Percentiles rank a stretch among this genome's conserved stretches.
These are phyloP conservation scores for Potamarius usumacintae DNA, from an alignment of 2,113 vertebrate genomes.

Conservation along the genomic window DNA sequence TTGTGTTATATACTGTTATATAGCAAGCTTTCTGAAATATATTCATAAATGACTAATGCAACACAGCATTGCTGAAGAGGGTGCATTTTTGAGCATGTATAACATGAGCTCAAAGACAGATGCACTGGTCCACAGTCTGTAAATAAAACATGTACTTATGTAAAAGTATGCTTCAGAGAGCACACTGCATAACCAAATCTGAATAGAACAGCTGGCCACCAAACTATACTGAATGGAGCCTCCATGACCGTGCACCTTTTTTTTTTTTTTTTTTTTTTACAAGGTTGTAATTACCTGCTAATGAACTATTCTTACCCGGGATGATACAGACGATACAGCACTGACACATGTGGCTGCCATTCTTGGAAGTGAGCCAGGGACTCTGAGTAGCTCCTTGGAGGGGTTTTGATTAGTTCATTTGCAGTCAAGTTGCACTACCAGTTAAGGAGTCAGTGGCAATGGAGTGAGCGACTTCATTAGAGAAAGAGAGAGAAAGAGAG, in stretches of 20 bases:
- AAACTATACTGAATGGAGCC: background rate
- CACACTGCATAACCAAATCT: background rate
- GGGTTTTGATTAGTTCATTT: conserved; percentile 63
- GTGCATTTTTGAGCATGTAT: background rate
- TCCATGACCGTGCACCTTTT: background rate
- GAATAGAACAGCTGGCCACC: background rate
- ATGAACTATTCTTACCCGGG: conserved; percentile 5
- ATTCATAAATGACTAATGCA: no score
- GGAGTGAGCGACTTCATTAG: conserved; percentile 55
- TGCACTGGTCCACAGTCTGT: background rate
- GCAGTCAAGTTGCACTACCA: conserved; percentile 62
- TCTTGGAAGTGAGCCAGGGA: conserved; percentile 32
- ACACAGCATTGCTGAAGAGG: background rate
- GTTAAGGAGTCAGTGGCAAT: conserved; percentile 63
- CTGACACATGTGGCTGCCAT: conserved; percentile 4
- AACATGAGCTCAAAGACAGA: background rate
- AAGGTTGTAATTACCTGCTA: conserved; percentile 29
- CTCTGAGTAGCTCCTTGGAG: conserved; percentile 1
- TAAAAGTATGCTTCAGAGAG: background rate
- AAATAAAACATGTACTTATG: background rate
- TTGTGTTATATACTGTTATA: no score
- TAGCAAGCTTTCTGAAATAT: no score
- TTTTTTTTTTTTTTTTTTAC: conserved; percentile 2
- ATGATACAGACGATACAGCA: background rate
- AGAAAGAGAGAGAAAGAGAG: conserved; percentile 23